Percentiles rank a stretch among this genome's conserved stretches.
Conservation (phyloP, 2,888 invertebrate genomes). For the Baronia brevicornis region DNA sequence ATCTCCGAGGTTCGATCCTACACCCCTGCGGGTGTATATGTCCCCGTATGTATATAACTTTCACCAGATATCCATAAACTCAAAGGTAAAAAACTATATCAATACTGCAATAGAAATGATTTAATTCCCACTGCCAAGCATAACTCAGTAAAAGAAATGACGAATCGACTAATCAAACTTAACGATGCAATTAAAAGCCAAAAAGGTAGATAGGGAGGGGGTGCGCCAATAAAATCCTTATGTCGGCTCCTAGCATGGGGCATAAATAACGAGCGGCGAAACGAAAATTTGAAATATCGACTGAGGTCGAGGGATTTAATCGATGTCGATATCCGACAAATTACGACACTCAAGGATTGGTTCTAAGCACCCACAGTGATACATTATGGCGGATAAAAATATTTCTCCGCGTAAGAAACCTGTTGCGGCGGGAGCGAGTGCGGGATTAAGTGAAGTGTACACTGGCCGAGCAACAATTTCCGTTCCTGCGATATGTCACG, state of each 20-base stretch:
- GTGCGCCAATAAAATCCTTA: slow-evolving; percentile 45
- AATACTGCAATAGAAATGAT: too few relatives aligned
- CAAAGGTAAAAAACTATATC: too few relatives aligned
- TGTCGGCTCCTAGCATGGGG: slow-evolving; percentile 42
- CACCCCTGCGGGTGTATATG: too few relatives aligned
- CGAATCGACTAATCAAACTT: slow-evolving; percentile 36
- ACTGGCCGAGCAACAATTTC: slow-evolving; percentile 16
- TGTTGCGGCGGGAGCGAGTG: slow-evolving; percentile 56
- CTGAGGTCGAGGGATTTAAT: slow-evolving; percentile 24
- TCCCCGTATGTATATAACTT: too few relatives aligned
- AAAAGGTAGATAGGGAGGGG: slow-evolving; percentile 22
- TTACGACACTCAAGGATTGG: slow-evolving; percentile 36
- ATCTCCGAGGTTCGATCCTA: too few relatives aligned
- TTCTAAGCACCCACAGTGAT: slow-evolving; percentile 47
- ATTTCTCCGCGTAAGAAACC: slow-evolving; percentile 56
- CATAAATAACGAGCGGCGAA: slow-evolving; percentile 42
- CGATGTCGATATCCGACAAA: slow-evolving; percentile 26
- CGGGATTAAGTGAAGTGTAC: slow-evolving; percentile 22
- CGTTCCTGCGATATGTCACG: slow-evolving; percentile 10
- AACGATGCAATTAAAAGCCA: slow-evolving; percentile 48
- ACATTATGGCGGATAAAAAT: slow-evolving; percentile 65
- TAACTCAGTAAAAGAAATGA: slow-evolving; percentile 16
- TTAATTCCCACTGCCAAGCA: too few relatives aligned
- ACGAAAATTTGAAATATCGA: slow-evolving; percentile 38
- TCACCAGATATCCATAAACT: too few relatives aligned